These are phyloP conservation scores for Smittia sp. DNA, from an alignment of 2,888 invertebrate species.

Conservation along the genomic window DNA sequence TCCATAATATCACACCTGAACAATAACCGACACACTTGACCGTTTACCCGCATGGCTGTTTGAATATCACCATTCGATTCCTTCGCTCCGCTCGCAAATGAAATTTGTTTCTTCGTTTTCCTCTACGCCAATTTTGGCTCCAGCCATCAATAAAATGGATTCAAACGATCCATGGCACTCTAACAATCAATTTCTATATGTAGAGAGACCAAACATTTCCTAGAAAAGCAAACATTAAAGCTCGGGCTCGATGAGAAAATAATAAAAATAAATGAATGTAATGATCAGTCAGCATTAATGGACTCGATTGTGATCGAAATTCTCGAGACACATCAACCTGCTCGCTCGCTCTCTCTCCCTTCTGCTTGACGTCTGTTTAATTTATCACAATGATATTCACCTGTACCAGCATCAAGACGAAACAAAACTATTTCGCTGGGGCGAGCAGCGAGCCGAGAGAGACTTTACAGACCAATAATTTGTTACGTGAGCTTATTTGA, in stretches of 20 bases:
- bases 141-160: constrained; percentile 20
- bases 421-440: background rate
- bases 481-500: background rate
- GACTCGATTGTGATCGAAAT: constrained; percentile 12
- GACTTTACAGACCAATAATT: background rate
- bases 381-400: constrained; percentile 20
- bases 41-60: constrained; percentile 40
- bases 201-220: constrained; percentile 7
- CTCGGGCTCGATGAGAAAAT: background rate
- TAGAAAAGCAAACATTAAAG: constrained; percentile 2
- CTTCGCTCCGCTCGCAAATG: constrained; percentile 7
- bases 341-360: too few relatives aligned
- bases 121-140: constrained; percentile 26
- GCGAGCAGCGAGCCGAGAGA: background rate
- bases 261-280: constrained; percentile 1
- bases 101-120: constrained; percentile 20
- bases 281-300: constrained; percentile 31
- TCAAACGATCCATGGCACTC: constrained; percentile 14
- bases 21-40: constrained; percentile 41
- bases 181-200: constrained; percentile 6
- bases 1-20: constrained; percentile 40
- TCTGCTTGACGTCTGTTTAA: constrained; percentile 18
- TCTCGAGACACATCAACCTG: constrained; percentile 35
- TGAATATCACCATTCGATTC: too few relatives aligned
- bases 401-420: constrained; percentile 33